phyloP scores from a whole-genome alignment of 2,113 vertebrate genomes.

The Microtus montanus region DNA sequence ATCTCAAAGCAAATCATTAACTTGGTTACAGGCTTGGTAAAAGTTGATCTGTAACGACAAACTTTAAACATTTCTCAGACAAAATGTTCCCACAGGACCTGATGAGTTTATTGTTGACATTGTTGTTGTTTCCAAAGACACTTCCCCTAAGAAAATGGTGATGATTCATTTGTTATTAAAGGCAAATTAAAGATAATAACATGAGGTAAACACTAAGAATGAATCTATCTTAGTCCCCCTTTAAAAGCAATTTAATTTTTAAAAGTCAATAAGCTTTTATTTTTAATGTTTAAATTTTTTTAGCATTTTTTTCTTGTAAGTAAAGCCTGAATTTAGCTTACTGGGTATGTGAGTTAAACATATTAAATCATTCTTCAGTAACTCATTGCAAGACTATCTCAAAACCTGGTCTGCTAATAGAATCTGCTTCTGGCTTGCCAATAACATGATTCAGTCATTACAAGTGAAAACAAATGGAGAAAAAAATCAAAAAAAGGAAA shows the following conservation, averaged over 20 bases:
- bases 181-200: not conserved
- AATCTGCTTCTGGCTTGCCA: not conserved
- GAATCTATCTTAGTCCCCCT: not conserved
- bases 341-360: not conserved
- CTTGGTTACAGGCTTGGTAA: not conserved
- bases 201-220: not conserved
- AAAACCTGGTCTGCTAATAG: not conserved
- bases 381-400: not conserved
- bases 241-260: slow-evolving; percentile 1
- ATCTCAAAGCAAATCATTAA: not conserved
- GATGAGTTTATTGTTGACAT: not conserved
- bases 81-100: not conserved
- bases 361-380: not conserved
- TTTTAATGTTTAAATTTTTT: not conserved
- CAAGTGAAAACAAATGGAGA: too few species aligned
- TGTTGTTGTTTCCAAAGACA: accelerated
- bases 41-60: not conserved
- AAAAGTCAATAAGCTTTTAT: not conserved
- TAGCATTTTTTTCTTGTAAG: not conserved
- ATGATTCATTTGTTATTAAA: not conserved
- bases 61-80: not conserved
- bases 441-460: too few species aligned
- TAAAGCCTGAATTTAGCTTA: not conserved
- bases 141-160: not conserved
- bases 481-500: not conserved